Percentiles rank a stretch among this genome's conserved stretches.
Evolutionary conservation across 2,113 vertebrate species (phyloP).

Genomic region (Alaudala cheleensis): DNA sequence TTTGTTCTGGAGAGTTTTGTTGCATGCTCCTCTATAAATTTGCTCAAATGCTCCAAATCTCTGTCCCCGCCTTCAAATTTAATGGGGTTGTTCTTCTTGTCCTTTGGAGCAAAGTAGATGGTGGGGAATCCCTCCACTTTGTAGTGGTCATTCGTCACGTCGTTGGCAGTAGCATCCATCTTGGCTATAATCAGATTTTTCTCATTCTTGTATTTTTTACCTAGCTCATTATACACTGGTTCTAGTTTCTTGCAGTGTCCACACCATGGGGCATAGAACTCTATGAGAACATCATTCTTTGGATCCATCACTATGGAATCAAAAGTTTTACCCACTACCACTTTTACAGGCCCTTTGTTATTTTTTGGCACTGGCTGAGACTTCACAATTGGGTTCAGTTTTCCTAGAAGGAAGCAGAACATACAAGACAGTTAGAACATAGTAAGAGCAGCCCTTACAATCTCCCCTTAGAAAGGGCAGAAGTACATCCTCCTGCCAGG

Average conservation of each 20-base stretch:
- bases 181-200: constrained; percentile 93
- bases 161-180: constrained; percentile 95
- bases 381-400: constrained; percentile 89
- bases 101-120: constrained; percentile 90
- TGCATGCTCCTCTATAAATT: constrained; percentile 89
- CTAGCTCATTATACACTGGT: constrained; percentile 86
- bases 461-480: neutral
- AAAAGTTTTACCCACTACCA: constrained; percentile 95
- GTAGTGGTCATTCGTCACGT: constrained; percentile 82
- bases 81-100: constrained; percentile 88
- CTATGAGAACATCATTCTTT: constrained; percentile 90
- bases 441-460: neutral
- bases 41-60: constrained; percentile 89
- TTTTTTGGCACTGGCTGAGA: constrained; percentile 93
- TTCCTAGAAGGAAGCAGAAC: constrained; percentile 76
- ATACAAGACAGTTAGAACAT: neutral
- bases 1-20: constrained; percentile 79
- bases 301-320: constrained; percentile 91
- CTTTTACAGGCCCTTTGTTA: constrained; percentile 93
- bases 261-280: constrained; percentile 97
- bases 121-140: constrained; percentile 94
- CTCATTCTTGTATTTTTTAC: constrained; percentile 91
- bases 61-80: constrained; percentile 87
- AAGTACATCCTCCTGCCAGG: neutral
- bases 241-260: constrained; percentile 97